Conservation (phyloP, 2,888 invertebrate species). For the Cantharis nigra region DNA sequence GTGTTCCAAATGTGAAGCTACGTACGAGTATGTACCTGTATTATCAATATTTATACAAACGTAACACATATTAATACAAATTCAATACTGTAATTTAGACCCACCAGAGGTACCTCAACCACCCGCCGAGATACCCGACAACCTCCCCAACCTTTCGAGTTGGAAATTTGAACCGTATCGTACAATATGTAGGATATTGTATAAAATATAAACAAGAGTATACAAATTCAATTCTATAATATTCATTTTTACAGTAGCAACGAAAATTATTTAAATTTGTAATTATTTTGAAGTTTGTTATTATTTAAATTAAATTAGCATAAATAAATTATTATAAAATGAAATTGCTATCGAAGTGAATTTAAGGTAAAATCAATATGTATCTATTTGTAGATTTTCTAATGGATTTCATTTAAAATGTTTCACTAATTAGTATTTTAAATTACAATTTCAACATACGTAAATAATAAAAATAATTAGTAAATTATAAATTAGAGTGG, state of each 20-base stretch:
- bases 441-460: neutral
- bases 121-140: too few species aligned
- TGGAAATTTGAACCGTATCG: too few species aligned
- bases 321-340: neutral
- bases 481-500: neutral
- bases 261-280: neutral
- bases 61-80: too few species aligned
- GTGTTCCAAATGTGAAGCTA: neutral
- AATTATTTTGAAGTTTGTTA: neutral
- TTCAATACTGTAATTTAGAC: too few species aligned
- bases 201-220: too few species aligned
- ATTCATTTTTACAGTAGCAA: neutral
- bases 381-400: neutral
- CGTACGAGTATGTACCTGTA: too few species aligned
- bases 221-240: neutral
- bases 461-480: neutral
- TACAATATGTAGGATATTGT: too few species aligned
- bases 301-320: neutral
- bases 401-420: neutral
- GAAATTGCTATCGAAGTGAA: neutral
- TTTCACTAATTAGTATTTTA: neutral
- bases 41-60: too few species aligned
- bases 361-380: neutral
- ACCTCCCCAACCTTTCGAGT: too few species aligned
- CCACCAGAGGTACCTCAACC: too few species aligned